Base-by-base conservation (phyloP, 1,140 invertebrate genomes). In the Bicyclus anynana region DNA sequence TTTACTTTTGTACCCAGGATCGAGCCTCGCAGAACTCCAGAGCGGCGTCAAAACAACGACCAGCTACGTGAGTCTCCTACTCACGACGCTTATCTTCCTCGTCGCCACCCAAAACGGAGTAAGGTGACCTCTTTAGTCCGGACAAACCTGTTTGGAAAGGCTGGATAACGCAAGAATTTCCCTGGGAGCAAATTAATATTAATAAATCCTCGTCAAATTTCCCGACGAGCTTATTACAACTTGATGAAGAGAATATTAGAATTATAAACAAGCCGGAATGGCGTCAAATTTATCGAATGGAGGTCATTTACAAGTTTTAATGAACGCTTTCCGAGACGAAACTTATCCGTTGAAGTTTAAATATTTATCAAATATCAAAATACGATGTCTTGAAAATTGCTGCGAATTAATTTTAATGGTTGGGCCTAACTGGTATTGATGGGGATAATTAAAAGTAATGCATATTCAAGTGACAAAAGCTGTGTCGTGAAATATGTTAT, bases 1-100 rank as follows among this genome's bases (percentile, higher is more conserved):
- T 57, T 55, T 14, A 16, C 37, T 35, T 7, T 59, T 67, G 40
- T 62, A 42, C 42, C 29, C 72, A 87, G 84, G 84, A 48, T 87
- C 80, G 26, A 87, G 81, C 55, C 54, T 87, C 13, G 84, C 81
- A 4, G 81, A 84, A 35, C 65, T 87, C 13, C 81, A 87, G 44
- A 87, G 84, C 53, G 84, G 84, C 7, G 84, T 84, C 2, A 84
- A 86, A 44, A 80, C 78, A 0, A 80, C 75, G 9, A 79, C 80
- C 0, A 78, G 77, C 50, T 86, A 84, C 60, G 67, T 77, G 10
- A 74, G 73, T 40, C 62, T 87, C 1, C 59, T 87, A 0, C 42
- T 83, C 14, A 59, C 78, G 9, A 68, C 74, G 7, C 55, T 80
- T 27, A 37, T 86, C 21, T 57, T 84, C 21, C 50, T 77, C 0